Percentiles rank a stretch among this genome's conserved stretches.
Evolutionary conservation across 2,113 vertebrate species (phyloP).

Genomic region (Centropristis striata): DNA sequence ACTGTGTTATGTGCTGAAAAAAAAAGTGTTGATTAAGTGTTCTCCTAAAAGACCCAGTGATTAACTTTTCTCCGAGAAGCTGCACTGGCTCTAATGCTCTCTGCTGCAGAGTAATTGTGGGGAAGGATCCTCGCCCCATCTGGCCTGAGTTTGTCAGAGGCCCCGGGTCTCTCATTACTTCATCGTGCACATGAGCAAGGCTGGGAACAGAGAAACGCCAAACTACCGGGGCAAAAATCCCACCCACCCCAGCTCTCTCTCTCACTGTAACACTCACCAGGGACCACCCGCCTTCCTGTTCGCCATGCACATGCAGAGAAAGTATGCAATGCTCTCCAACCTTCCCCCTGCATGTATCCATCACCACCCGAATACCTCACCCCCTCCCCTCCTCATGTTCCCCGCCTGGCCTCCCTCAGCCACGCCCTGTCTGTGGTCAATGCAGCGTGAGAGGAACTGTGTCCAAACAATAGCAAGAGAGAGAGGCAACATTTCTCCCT

Average conservation of each 20-base stretch:
- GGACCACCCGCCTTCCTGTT: constrained; percentile 75
- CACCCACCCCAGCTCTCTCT: constrained; percentile 59
- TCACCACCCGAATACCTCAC: constrained; percentile 39
- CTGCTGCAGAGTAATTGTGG: constrained; percentile 72
- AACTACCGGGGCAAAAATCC: constrained; percentile 64
- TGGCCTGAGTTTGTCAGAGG: constrained; percentile 81
- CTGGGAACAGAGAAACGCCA: constrained; percentile 61
- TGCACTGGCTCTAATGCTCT: constrained; percentile 55
- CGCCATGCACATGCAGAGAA: constrained; percentile 65
- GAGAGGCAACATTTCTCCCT: constrained; percentile 48
- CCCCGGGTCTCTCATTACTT: constrained; percentile 79
- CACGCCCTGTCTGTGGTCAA: constrained; percentile 83
- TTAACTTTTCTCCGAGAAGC: constrained; percentile 64
- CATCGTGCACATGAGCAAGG: constrained; percentile 58
- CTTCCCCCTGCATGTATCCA: constrained; percentile 59
- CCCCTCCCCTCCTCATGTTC: constrained; percentile 32
- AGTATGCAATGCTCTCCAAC: constrained; percentile 58
- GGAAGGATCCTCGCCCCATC: constrained; percentile 78
- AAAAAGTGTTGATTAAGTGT: constrained; percentile 65
- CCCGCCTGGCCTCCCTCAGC: constrained; percentile 64
- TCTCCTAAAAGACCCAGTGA: constrained; percentile 45
- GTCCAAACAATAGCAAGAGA: constrained; percentile 81
- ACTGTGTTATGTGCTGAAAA: constrained; percentile 30
- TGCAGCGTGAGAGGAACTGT: constrained; percentile 77
- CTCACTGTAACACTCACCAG: constrained; percentile 49